Evolutionary conservation across 2,113 vertebrate genomes (phyloP).

Genomic region (Rhipidura dahli): DNA sequence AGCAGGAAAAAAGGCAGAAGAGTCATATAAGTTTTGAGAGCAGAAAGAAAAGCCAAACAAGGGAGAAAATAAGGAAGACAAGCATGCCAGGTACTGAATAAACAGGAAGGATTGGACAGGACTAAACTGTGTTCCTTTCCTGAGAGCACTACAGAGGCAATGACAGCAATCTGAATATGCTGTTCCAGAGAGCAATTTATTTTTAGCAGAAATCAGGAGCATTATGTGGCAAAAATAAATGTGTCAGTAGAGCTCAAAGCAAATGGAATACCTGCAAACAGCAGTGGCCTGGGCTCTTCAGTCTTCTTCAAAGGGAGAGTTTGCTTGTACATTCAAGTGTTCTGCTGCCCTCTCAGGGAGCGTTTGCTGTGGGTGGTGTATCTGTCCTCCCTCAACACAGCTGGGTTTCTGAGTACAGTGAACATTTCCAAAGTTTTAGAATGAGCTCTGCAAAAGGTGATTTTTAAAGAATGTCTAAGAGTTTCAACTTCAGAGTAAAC

Average conservation of each 20-base stretch:
- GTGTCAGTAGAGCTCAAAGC: neutral
- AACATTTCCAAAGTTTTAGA: neutral
- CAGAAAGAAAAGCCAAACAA: neutral
- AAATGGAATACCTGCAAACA: neutral
- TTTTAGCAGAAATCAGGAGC: neutral
- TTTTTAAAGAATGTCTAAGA: neutral
- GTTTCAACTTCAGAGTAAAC: neutral
- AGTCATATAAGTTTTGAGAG: neutral
- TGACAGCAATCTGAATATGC: neutral
- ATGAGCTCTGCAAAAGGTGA: neutral
- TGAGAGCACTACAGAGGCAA: neutral
- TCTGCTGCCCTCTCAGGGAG: neutral
- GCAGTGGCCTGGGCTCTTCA: rapidly evolving
- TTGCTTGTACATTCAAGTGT: neutral
- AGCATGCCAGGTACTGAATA: neutral
- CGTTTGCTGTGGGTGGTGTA: neutral
- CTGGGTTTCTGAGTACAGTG: neutral
- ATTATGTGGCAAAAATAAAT: neutral
- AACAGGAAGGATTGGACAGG: neutral
- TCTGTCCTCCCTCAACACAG: neutral
- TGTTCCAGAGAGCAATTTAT: neutral
- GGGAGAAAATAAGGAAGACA: neutral
- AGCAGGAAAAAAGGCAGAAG: neutral
- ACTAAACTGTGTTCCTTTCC: neutral
- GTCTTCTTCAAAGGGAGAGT: neutral